Evolutionary conservation across 2,797 vertebrate species (phyloP).

Genomic region (Alca torda): DNA sequence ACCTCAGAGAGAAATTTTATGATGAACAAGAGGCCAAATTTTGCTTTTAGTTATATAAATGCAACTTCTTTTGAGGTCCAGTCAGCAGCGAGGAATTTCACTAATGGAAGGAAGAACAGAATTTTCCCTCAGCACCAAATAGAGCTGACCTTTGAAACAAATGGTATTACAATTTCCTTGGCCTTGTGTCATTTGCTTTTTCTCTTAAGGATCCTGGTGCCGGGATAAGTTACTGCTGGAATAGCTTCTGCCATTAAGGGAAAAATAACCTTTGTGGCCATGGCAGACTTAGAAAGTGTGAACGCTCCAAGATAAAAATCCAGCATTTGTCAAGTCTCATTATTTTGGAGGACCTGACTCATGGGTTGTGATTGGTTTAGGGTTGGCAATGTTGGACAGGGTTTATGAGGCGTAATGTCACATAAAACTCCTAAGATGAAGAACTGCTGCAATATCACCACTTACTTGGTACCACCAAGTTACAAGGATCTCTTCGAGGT

Average conservation of each 20-base stretch:
- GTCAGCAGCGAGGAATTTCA: background rate
- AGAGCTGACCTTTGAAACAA: slow-evolving; percentile 46
- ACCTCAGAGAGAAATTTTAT: background rate
- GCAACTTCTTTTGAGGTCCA: background rate
- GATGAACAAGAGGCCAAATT: background rate
- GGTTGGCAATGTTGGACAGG: background rate
- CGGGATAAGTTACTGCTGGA: background rate
- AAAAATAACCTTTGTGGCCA: background rate
- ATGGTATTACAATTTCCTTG: slow-evolving; percentile 8
- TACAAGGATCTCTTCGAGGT: background rate
- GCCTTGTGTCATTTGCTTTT: slow-evolving; percentile 4
- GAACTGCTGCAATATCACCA: background rate
- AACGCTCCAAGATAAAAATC: background rate
- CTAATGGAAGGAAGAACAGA: background rate
- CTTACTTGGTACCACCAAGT: background rate
- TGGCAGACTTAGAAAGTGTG: background rate
- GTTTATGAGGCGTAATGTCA: background rate
- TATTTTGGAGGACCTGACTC: background rate
- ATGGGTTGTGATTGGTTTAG: background rate
- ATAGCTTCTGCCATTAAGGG: background rate
- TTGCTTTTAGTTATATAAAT: slow-evolving; percentile 1
- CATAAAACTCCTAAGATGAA: background rate
- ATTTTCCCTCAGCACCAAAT: slow-evolving; percentile 7
- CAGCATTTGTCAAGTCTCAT: background rate
- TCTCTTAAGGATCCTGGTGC: background rate